Conservation (phyloP, 2,797 vertebrate species). For the Micromesistius poutassou region DNA sequence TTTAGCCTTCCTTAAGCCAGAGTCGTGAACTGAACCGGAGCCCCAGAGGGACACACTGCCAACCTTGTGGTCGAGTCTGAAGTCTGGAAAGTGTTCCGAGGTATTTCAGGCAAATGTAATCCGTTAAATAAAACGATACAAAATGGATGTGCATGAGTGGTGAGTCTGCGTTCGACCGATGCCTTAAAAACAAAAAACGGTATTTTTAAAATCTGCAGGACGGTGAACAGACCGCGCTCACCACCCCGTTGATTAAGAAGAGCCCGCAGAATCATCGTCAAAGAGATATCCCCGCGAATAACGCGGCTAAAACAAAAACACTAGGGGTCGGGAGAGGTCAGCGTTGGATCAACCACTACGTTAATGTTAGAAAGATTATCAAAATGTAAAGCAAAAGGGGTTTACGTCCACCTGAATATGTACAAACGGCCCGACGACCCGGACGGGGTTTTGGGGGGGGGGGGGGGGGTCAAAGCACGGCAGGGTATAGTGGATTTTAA, state of each 20-base stretch:
- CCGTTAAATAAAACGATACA: neutral
- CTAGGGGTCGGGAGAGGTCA: neutral
- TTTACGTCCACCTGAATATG: neutral
- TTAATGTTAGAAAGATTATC: neutral
- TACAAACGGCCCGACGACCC: neutral
- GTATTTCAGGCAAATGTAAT: neutral
- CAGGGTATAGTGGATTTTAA: neutral
- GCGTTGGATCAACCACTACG: neutral
- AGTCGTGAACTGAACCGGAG: neutral
- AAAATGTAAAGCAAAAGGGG: neutral
- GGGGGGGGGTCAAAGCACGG: too few species aligned
- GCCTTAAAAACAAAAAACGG: neutral
- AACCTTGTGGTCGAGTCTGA: neutral
- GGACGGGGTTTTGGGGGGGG: too few species aligned
- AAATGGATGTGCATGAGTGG: neutral
- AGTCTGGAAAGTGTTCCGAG: slow-evolving; percentile 1
- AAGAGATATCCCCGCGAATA: neutral
- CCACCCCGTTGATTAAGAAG: neutral
- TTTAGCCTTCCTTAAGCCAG: neutral
- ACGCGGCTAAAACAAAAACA: neutral
- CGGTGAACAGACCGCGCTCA: neutral
- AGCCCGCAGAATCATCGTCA: neutral
- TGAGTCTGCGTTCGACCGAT: neutral
- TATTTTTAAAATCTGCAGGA: neutral
- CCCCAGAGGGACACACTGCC: neutral